Conservation (phyloP, 2,888 invertebrate genomes). For the Nipponacmea schrenckii region DNA sequence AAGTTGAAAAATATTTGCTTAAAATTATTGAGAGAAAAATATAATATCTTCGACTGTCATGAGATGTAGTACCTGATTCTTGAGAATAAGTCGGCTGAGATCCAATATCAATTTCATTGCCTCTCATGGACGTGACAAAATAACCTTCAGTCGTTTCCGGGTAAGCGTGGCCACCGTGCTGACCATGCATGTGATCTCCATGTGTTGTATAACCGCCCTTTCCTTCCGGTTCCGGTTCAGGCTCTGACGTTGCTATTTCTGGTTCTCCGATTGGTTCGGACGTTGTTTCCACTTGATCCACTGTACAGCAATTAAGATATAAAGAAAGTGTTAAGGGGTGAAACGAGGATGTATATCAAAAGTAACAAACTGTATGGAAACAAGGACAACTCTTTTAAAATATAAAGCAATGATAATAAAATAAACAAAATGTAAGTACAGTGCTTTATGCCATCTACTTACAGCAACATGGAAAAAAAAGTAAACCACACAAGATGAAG, state of each 20-base stretch:
- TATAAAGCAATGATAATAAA: too few relatives aligned
- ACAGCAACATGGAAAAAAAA: slow-evolving; percentile 2
- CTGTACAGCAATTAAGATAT: slow-evolving; percentile 1
- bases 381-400: too few relatives aligned
- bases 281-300: background rate
- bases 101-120: background rate
- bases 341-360: too few relatives aligned
- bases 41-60: too few relatives aligned
- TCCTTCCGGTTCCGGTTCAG: background rate
- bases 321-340: slow-evolving; percentile 5
- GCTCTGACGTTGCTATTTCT: background rate
- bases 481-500: background rate
- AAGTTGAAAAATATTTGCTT: too few relatives aligned
- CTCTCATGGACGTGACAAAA: background rate
- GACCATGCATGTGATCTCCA: too few relatives aligned
- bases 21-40: too few relatives aligned
- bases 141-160: too few relatives aligned
- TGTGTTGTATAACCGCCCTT: background rate
- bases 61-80: slow-evolving; percentile 3
- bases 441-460: slow-evolving; percentile 5
- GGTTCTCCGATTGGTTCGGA: background rate
- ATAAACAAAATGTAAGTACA: background rate
- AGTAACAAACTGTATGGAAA: too few relatives aligned
- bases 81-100: background rate
- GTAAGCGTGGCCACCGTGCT: too few relatives aligned